A percentile compares a stretch with the other conserved stretches of the same genome.
These are phyloP conservation scores for Hirtodrosophila trivittata DNA, from an alignment of 2,888 invertebrate species.

Conservation along the genomic window DNA sequence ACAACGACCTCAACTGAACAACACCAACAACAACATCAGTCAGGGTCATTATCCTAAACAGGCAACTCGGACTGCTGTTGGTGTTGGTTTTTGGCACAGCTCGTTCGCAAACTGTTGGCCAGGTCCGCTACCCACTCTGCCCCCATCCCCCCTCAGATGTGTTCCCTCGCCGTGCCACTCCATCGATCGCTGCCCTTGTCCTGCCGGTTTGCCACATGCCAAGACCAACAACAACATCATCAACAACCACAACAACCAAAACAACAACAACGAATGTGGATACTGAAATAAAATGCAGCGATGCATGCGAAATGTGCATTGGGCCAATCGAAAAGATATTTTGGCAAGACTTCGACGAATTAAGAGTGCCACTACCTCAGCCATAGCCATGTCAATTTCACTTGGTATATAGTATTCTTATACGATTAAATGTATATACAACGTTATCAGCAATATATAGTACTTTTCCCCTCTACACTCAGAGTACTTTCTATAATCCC, in stretches of 20 bases:
- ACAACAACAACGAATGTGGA: constrained; percentile 9
- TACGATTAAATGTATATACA: too few species aligned
- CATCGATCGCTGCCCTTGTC: constrained; percentile 61
- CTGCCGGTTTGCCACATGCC: constrained; percentile 56
- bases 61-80: constrained; percentile 33
- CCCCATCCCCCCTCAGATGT: constrained; percentile 47
- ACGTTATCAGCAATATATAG: too few species aligned
- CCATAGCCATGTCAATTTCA: too few species aligned
- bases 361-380: constrained; percentile 18
- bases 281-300: constrained; percentile 52
- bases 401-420: too few species aligned
- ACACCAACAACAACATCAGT: constrained; percentile 11
- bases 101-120: constrained; percentile 25
- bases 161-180: constrained; percentile 24
- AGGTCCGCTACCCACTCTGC: constrained; percentile 37
- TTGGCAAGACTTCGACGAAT: constrained; percentile 28
- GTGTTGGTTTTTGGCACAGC: constrained; percentile 38
- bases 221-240: constrained; percentile 37
- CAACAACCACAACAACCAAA: constrained; percentile 15
- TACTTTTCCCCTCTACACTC: too few species aligned
- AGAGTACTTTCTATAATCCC: too few species aligned
- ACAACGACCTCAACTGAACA: too few species aligned
- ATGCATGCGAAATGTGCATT: constrained; percentile 60
- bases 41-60: constrained; percentile 73
- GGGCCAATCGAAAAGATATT: constrained; percentile 38